A percentile compares a stretch with the other conserved stretches of the same genome.
These are phyloP conservation scores for Acrocephalus arundinaceus DNA, from an alignment of 2,113 vertebrate species.

Conservation along the genomic window DNA sequence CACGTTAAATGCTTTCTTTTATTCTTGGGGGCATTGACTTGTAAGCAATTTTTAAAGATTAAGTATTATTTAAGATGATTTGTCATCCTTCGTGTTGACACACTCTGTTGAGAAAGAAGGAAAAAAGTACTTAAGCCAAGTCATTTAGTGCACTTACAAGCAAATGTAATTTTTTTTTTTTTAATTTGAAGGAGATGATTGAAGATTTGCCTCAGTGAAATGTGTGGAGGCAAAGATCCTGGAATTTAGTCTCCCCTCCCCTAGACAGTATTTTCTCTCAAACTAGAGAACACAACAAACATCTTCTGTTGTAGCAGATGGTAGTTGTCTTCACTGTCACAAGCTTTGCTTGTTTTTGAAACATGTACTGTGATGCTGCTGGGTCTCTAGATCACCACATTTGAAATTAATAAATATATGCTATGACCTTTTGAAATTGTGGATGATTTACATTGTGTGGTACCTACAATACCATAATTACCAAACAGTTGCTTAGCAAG, in stretches of 20 bases:
- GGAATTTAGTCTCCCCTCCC: not conserved
- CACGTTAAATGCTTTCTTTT: constrained; percentile 47
- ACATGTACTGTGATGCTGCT: not conserved
- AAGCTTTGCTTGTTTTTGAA: not conserved
- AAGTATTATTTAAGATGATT: constrained; percentile 49
- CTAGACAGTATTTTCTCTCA: not conserved
- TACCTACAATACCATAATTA: not conserved
- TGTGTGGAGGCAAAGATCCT: not conserved
- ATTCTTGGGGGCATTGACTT: constrained; percentile 55
- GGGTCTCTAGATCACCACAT: not conserved
- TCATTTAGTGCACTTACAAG: not conserved
- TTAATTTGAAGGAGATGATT: not conserved
- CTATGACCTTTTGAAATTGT: not conserved
- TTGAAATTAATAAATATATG: not conserved
- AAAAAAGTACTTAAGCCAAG: not conserved
- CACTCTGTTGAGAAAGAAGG: constrained; percentile 10
- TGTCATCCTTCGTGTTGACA: constrained; percentile 40
- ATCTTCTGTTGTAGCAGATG: not conserved
- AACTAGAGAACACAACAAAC: not conserved
- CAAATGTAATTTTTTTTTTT: not conserved
- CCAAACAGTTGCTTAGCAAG: not conserved
- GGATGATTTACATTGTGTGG: not conserved
- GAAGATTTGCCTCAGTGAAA: not conserved
- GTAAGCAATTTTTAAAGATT: constrained; percentile 69
- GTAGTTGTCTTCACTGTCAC: not conserved